Evolutionary conservation across 2,113 vertebrate genomes (phyloP).

Genomic region (Echinops telfairi): DNA sequence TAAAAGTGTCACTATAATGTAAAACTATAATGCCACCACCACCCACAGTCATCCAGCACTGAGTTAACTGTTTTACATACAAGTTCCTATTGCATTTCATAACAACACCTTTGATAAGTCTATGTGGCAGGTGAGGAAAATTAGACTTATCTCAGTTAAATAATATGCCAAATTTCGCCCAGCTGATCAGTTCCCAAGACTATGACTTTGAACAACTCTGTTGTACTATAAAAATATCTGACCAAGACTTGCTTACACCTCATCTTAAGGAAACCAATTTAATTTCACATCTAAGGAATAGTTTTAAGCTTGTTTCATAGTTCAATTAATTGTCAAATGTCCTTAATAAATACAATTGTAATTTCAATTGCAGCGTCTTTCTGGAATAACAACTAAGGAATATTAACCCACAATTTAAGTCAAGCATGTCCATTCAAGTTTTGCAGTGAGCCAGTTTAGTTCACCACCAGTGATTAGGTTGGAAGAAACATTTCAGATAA

Average conservation of each 20-base stretch:
- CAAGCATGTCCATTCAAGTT: neutral
- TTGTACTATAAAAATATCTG: neutral
- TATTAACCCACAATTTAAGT: neutral
- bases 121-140: conserved; percentile 24
- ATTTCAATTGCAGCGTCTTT: neutral
- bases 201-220: neutral
- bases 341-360: neutral
- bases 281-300: neutral
- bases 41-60: neutral
- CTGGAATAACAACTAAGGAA: neutral
- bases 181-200: neutral
- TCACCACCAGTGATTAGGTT: neutral
- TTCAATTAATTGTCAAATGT: neutral
- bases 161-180: neutral
- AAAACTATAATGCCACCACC: neutral
- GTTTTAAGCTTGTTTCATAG: neutral
- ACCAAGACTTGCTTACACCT: neutral
- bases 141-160: neutral
- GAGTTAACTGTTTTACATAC: neutral
- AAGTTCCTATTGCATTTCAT: neutral
- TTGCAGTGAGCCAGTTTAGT: neutral
- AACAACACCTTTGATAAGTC: neutral
- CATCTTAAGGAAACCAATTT: neutral
- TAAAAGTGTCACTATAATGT: neutral
- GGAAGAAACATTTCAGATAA: neutral